Evolutionary conservation across 2,113 vertebrate genomes (phyloP).

Genomic region (Ahaetulla prasina): DNA sequence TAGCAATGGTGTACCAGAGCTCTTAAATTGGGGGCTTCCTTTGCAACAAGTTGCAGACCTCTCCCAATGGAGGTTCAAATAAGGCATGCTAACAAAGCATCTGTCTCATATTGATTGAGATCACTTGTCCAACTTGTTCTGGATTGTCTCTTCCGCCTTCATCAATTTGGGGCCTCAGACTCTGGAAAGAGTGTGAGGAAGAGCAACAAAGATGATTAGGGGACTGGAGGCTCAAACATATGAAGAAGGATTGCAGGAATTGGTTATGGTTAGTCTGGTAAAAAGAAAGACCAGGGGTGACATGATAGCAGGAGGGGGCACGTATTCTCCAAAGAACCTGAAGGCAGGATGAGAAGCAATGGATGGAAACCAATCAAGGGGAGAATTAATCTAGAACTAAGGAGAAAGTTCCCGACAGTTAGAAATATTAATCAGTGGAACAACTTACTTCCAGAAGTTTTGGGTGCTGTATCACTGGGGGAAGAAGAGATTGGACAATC

Average conservation of each 20-base stretch:
- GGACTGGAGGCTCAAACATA: not conserved
- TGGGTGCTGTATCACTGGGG: not conserved
- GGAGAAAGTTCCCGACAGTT: not conserved
- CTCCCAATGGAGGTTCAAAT: not conserved
- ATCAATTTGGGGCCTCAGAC: not conserved
- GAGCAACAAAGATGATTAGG: not conserved
- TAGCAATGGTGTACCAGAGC: not conserved
- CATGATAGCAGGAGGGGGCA: not conserved
- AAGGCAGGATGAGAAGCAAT: not conserved
- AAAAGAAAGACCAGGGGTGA: not conserved
- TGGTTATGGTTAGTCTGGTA: not conserved
- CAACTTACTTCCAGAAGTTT: not conserved
- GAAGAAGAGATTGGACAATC: not conserved
- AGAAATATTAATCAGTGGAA: not conserved
- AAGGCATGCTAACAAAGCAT: not conserved
- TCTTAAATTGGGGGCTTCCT: not conserved
- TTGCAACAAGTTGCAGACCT: not conserved
- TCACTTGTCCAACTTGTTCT: not conserved
- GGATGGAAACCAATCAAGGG: not conserved
- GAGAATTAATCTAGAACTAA: not conserved
- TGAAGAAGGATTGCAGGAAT: not conserved
- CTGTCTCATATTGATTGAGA: not conserved
- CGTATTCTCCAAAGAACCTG: not conserved
- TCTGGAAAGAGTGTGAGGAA: not conserved
- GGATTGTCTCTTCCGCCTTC: not conserved